These are phyloP conservation scores for Cenopis cana DNA, from an alignment of 2,888 invertebrate genomes.

Conservation along the genomic window DNA sequence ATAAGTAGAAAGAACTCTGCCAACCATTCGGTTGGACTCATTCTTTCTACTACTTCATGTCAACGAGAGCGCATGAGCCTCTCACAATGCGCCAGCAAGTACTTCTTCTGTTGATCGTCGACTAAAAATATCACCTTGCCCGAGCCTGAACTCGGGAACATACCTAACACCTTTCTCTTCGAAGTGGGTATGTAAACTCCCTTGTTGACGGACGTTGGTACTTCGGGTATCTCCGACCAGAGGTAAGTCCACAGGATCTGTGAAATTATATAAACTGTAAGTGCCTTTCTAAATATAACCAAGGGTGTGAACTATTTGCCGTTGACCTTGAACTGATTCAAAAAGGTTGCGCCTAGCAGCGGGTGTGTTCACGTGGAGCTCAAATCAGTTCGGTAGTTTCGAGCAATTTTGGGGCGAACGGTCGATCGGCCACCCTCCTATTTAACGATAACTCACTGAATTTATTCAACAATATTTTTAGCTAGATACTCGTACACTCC, in stretches of 20 bases:
- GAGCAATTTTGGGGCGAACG: conserved; percentile 42
- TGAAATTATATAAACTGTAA: conserved; percentile 29
- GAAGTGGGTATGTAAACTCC: conserved; percentile 88
- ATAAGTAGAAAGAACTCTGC: conserved; percentile 77
- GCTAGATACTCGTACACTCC: conserved; percentile 1
- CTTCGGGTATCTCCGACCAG: conserved; percentile 90
- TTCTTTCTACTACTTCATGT: conserved; percentile 79
- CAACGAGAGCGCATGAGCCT: conserved; percentile 74
- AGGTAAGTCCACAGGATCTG: conserved; percentile 91
- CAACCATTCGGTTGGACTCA: conserved; percentile 59
- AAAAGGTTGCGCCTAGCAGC: conserved; percentile 16
- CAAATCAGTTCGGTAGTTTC: conserved; percentile 41
- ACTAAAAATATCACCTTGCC: conserved; percentile 85
- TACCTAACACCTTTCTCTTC: conserved; percentile 86
- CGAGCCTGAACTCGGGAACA: conserved; percentile 87
- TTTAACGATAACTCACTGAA: conserved; percentile 36
- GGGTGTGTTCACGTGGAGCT: conserved; percentile 23
- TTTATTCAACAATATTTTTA: conserved; percentile 32
- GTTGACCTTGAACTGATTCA: conserved; percentile 33
- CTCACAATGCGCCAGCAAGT: conserved; percentile 74
- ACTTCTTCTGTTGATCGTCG: conserved; percentile 78
- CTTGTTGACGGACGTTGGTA: conserved; percentile 87
- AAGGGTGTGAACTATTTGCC: conserved; percentile 14
- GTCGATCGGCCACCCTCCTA: conserved; percentile 40
- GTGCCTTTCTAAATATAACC: not conserved